Evolutionary conservation across 2,797 vertebrate species (phyloP).

Genomic region (Chelidonichthys spinosus): DNA sequence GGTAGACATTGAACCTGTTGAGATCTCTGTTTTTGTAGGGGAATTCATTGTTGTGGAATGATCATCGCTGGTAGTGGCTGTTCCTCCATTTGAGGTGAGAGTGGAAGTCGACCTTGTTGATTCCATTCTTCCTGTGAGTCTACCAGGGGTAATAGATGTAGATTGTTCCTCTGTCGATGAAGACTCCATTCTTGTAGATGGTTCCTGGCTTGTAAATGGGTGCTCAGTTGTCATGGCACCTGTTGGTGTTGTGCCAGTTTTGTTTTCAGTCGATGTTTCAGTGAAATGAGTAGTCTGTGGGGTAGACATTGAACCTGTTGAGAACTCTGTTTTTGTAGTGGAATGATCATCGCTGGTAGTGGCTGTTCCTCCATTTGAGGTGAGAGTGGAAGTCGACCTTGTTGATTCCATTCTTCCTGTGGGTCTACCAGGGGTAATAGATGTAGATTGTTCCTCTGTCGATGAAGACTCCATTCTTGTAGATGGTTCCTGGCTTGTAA

Average conservation of each 20-base stretch:
- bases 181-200: background rate
- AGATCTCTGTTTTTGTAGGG: no score
- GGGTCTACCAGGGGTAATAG: background rate
- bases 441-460: background rate
- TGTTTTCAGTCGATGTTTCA: background rate
- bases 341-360: background rate
- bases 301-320: background rate
- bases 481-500: background rate
- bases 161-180: background rate
- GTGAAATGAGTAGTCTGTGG: accelerated
- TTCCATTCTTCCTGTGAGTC: no score
- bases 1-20: no score
- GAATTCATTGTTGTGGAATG: no score
- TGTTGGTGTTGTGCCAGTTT: background rate
- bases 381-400: background rate
- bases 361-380: background rate
- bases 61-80: no score
- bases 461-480: background rate
- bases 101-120: no score
- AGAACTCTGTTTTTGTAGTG: accelerated
- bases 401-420: background rate
- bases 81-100: no score
- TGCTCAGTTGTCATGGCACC: background rate
- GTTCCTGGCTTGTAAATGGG: background rate
- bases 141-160: background rate